Evolutionary conservation across 37 sponge, comb jelly and placozoan species (phyloP), one percentile per base, ranked within the genome.

Genomic region (Spongilla lacustris): DNA sequence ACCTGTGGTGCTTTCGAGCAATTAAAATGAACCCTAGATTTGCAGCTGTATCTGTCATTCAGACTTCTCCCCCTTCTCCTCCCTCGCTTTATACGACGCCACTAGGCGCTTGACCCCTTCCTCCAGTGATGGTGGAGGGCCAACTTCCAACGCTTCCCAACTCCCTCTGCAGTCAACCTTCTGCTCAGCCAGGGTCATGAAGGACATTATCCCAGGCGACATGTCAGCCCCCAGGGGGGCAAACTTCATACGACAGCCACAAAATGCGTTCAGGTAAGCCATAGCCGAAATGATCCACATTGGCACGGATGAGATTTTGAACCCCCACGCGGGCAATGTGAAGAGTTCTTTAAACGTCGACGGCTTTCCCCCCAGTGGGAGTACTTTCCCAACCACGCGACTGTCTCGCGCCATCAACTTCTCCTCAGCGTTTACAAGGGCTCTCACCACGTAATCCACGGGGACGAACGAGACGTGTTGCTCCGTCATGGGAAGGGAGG

Each of bases 141-240:
- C 88, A 36, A 92, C 69, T 1, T 31, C 92, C 28, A 87, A 79
- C 31, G 75, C 81, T 37, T 75, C 76, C 75, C 37, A 48, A 13
- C 66, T n/a, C 38, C 68, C 50, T 32, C 4, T 73, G n/a, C 30
- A 27, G 24, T 84, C 75, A 50, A 76, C 50, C 17, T 77, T 79
- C 58, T 86, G 73, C 74, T 78, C 87, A 4, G 29, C 73, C 1
- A 76, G 23, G 9, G 76, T 83, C 29, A 91, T 19, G 34, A 91
- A 38, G 0, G 75, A 70, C 46, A 83, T 4, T 23, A 90, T 24
- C 2, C 50, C 82, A 0, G 91, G 83, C 27, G 69, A 66, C 26
- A 94, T 4, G 11, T 81, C 88, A 4, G 81, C 27, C 8, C 94
- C 94, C 69, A 94, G 37, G n/a, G 94, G 94, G 81, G 94, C 91